Conservation (phyloP, 2,797 vertebrate genomes). For the Gymnothorax javanicus region DNA sequence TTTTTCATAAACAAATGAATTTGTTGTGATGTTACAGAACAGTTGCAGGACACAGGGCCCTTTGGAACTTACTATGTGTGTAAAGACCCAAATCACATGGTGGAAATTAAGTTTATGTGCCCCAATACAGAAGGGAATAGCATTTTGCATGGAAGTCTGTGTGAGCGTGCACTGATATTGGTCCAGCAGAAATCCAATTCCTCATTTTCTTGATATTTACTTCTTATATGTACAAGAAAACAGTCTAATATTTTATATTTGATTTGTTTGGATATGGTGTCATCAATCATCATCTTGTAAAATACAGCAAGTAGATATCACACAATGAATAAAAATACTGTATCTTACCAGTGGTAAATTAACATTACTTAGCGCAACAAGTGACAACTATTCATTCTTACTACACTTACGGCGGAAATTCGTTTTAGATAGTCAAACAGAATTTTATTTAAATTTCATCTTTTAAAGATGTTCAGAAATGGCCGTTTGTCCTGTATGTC, state of each 20-base stretch:
- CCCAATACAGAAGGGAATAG: neutral
- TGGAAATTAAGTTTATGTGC: neutral
- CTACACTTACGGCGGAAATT: neutral
- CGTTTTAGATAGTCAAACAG: too few relatives aligned
- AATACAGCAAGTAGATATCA: neutral
- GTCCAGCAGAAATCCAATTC: neutral
- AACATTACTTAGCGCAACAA: neutral
- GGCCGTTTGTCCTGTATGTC: neutral
- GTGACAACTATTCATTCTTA: neutral
- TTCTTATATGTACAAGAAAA: neutral
- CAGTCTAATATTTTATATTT: neutral
- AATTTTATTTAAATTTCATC: too few relatives aligned
- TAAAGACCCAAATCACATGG: neutral
- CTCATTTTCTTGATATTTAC: neutral
- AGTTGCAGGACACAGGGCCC: neutral
- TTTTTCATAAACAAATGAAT: neutral
- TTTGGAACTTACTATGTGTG: neutral
- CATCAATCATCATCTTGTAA: neutral
- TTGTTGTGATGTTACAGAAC: neutral
- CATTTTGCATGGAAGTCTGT: neutral
- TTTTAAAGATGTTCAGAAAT: too few relatives aligned
- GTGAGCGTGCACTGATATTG: neutral
- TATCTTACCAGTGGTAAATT: neutral
- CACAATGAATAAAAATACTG: constrained; percentile 25
- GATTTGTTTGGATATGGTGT: neutral